Percentiles rank a stretch among this genome's conserved stretches.
These are phyloP conservation scores for Melanophora roralis DNA, from an alignment of 2,888 invertebrate genomes.

Conservation along the genomic window DNA sequence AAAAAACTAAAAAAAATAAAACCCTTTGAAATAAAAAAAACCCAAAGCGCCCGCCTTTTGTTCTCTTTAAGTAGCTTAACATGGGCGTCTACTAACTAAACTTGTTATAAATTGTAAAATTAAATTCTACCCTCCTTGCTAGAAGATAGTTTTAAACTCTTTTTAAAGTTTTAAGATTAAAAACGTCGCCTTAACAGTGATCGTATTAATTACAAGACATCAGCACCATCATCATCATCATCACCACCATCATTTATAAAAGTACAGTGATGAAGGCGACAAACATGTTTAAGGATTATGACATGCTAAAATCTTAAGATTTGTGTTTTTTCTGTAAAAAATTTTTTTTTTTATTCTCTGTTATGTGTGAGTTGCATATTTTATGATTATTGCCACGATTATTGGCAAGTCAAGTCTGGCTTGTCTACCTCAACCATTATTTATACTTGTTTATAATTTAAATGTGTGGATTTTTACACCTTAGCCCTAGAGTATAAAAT, in stretches of 20 bases:
- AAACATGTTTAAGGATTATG: slow-evolving; percentile 59
- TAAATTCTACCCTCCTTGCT: slow-evolving; percentile 37
- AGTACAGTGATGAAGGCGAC: slow-evolving; percentile 5
- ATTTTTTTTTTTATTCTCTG: too few relatives aligned
- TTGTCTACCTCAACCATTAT: slow-evolving; percentile 31
- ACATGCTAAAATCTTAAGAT: slow-evolving; percentile 45
- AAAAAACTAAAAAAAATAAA: too few relatives aligned
- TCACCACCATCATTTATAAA: too few relatives aligned
- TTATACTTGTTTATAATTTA: slow-evolving; percentile 51
- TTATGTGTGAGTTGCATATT: slow-evolving; percentile 49
- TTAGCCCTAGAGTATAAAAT: slow-evolving; percentile 30
- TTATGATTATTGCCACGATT: slow-evolving; percentile 53
- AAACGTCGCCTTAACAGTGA: slow-evolving; percentile 38
- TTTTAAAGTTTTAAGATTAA: not conserved
- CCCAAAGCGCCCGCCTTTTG: slow-evolving; percentile 52
- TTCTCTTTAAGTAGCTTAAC: slow-evolving; percentile 51
- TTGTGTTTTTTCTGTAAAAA: too few relatives aligned
- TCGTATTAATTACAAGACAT: slow-evolving; percentile 58
- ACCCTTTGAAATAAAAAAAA: slow-evolving; percentile 12
- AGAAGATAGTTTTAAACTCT: slow-evolving; percentile 5
- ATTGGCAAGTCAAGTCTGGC: slow-evolving; percentile 41
- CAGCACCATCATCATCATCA: slow-evolving; percentile 36
- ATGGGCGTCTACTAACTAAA: slow-evolving; percentile 59
- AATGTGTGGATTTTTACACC: slow-evolving; percentile 60
- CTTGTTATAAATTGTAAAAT: slow-evolving; percentile 60